Percentiles rank a stretch among this genome's conserved stretches.
These are phyloP conservation scores for Stichopus horrens DNA, from an alignment of 53 echinoderm and acorn worm genomes.

Conservation along the genomic window DNA sequence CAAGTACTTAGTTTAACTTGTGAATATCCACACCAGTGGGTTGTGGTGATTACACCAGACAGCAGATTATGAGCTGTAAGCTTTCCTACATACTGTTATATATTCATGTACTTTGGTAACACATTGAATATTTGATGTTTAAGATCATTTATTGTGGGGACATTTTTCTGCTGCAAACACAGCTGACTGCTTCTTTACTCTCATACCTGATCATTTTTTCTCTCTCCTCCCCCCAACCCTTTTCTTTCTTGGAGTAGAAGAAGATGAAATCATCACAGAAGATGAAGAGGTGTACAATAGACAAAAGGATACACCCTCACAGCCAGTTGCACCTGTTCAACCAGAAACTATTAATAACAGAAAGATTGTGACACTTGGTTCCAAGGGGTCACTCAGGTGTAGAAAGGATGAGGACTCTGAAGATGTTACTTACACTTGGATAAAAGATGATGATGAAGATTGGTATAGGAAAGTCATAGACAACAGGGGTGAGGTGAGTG, in stretches of 20 bases:
- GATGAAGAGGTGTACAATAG: neutral
- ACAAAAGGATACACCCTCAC: neutral
- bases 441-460: conserved; percentile 49
- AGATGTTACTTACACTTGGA: conserved; percentile 58
- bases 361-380: neutral
- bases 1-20: too few species aligned
- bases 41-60: too few species aligned
- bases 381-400: conserved; percentile 11
- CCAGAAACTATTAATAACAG: neutral
- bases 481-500: conserved; percentile 16
- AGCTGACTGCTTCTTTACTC: neutral
- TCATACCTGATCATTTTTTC: neutral
- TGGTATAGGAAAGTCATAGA: conserved; percentile 28
- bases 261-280: neutral
- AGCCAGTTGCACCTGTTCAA: neutral
- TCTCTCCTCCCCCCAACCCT: neutral
- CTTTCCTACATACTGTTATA: too few species aligned
- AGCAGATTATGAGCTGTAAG: too few species aligned
- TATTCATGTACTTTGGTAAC: too few species aligned
- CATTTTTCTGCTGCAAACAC: neutral
- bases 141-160: too few species aligned
- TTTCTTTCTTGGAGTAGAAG: neutral
- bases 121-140: too few species aligned
- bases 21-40: too few species aligned
- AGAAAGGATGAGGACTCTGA: neutral